Conservation (phyloP, 2,888 invertebrate species). For the Drosophila diplacantha region DNA sequence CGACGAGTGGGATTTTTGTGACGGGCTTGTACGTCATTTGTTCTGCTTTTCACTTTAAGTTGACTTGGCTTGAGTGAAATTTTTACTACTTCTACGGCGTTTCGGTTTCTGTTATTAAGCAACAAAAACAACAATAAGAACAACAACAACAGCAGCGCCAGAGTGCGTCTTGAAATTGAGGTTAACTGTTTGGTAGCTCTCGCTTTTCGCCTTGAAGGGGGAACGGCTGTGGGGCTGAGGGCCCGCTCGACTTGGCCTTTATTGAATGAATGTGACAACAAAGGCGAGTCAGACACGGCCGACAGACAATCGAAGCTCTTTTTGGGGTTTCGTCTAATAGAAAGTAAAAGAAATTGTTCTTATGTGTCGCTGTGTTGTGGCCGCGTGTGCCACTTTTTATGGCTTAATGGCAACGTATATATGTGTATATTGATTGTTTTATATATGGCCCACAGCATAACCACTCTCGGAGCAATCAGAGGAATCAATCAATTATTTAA, state of each 20-base stretch:
- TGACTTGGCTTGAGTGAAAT: conserved; percentile 55
- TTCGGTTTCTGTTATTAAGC: conserved; percentile 56
- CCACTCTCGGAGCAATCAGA: conserved; percentile 36
- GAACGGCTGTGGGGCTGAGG: conserved; percentile 31
- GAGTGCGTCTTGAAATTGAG: conserved; percentile 69
- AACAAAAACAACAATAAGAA: conserved; percentile 42
- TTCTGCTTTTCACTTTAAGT: conserved; percentile 70
- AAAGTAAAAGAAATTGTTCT: conserved; percentile 71
- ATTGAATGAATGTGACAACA: conserved; percentile 72
- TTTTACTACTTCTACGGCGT: conserved; percentile 52
- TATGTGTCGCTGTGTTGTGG: conserved; percentile 43
- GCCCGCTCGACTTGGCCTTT: conserved; percentile 58
- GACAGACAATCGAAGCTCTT: conserved; percentile 40
- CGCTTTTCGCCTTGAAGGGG: conserved; percentile 53
- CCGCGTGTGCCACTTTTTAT: conserved; percentile 54
- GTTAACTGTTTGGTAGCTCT: conserved; percentile 67
- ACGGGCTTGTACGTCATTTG: conserved; percentile 52
- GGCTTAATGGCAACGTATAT: conserved; percentile 8
- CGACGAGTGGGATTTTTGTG: conserved; percentile 18
- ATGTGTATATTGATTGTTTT: conserved; percentile 7
- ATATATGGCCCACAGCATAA: conserved; percentile 15
- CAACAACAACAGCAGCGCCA: conserved; percentile 21
- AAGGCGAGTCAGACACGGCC: conserved; percentile 53
- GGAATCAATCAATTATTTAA: conserved; percentile 61
- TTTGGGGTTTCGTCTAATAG: conserved; percentile 62